Evolutionary conservation across 2,888 invertebrate genomes (phyloP).

Genomic region (Ochropleura plecta): DNA sequence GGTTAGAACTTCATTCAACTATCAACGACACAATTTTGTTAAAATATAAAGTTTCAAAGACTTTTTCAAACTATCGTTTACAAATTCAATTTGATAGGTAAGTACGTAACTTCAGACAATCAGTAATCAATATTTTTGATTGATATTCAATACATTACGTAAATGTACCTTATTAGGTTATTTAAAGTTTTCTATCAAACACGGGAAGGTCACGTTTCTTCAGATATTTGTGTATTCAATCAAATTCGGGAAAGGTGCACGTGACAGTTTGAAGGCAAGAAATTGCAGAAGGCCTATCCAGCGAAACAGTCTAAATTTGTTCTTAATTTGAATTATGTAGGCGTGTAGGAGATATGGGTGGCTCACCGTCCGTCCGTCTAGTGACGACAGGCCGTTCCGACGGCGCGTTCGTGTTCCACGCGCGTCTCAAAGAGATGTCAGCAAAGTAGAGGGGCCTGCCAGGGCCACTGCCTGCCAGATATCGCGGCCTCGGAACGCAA

Average conservation of each 20-base stretch:
- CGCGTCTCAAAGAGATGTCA: too few relatives aligned
- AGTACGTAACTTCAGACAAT: not conserved
- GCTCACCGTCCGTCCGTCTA: too few relatives aligned
- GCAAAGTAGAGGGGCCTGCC: too few relatives aligned
- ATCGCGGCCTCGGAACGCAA: too few relatives aligned
- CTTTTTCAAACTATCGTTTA: slow-evolving; percentile 29
- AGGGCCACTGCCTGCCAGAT: too few relatives aligned
- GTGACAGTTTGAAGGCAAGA: not conserved
- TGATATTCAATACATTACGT: slow-evolving; percentile 27
- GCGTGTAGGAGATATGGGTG: too few relatives aligned
- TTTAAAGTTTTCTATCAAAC: not conserved
- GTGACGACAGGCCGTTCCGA: too few relatives aligned
- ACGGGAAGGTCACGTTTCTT: slow-evolving; percentile 48
- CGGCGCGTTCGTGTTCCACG: too few relatives aligned
- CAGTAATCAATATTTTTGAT: slow-evolving; percentile 10
- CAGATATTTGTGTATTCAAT: slow-evolving; percentile 28
- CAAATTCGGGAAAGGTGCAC: slow-evolving; percentile 46
- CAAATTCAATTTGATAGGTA: slow-evolving; percentile 3
- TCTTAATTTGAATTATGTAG: not conserved
- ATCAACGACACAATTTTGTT: slow-evolving; percentile 13
- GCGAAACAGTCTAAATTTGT: too few relatives aligned
- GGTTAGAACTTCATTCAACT: not conserved
- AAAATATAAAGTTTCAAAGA: slow-evolving; percentile 21
- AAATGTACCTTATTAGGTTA: not conserved
- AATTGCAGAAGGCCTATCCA: slow-evolving; percentile 34